A percentile compares a stretch with the other conserved stretches of the same genome.
phyloP scores from a whole-genome alignment of 2,797 vertebrate genomes.

The Chelmon rostratus region DNA sequence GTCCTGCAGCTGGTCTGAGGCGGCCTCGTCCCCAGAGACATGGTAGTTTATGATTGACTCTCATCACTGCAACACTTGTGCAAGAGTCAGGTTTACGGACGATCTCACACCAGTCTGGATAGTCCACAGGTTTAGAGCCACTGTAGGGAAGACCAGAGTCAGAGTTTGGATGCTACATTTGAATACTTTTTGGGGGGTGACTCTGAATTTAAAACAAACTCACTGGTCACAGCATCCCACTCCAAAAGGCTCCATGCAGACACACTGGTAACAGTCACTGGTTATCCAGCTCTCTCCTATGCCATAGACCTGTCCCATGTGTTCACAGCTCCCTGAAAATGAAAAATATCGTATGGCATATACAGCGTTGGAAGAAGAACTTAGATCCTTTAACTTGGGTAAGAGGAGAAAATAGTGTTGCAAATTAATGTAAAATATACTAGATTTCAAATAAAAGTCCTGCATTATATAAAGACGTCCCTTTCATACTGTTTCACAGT shows the following conservation, averaged over 20 bases:
- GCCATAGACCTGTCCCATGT: conserved; percentile 78
- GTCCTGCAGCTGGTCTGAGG: conserved; percentile 64
- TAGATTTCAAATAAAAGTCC: not conserved
- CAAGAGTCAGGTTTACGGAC: conserved; percentile 85
- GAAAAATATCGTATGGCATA: not conserved
- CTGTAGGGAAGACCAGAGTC: conserved; percentile 60
- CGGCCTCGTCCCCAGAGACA: conserved; percentile 83
- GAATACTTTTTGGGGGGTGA: not conserved
- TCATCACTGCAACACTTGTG: conserved; percentile 85
- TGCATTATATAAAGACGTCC: not conserved
- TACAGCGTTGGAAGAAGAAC: not conserved
- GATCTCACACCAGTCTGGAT: conserved; percentile 87
- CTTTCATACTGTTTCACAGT: not conserved
- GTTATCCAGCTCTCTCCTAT: conserved; percentile 86
- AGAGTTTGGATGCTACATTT: not conserved
- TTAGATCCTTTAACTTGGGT: not conserved
- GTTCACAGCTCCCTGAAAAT: conserved; percentile 81
- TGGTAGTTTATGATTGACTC: conserved; percentile 85
- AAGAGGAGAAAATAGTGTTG: not conserved
- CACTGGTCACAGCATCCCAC: conserved; percentile 87
- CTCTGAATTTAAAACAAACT: conserved; percentile 55
- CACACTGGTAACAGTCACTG: conserved; percentile 83
- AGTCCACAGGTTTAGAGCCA: conserved; percentile 81
- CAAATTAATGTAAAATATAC: not conserved
- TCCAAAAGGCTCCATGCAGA: conserved; percentile 88